Evolutionary conservation across 2,888 invertebrate species (phyloP), one percentile per base, ranked within the genome.

Genomic region (Himalopsyche japonica): DNA sequence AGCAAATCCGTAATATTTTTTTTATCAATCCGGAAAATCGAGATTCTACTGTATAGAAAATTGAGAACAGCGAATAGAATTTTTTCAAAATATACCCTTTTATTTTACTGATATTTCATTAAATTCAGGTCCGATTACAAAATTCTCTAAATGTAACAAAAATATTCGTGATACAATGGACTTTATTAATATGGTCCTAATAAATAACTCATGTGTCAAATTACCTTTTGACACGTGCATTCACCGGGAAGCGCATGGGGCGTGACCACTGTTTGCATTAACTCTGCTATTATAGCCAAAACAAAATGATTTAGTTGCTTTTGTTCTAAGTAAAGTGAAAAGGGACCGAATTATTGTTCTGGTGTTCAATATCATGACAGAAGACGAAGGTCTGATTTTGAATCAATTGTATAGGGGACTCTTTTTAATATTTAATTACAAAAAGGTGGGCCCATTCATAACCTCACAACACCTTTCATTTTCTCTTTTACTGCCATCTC

Each of bases 151-250:
- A 70, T 70, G 10, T 37, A 70, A 4, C 20, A 70, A 70, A 70
- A 70, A 30, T 70, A 43, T 57, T 24, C 3, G 20, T 30, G 32
- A 27, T 27, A 78, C 37, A 78, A 81, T 64, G 34, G 20, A 37
- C 34, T 30, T 70, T 70, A 81, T 32, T 32, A 70, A 64, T 76
- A 77, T 43, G 48, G 24, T 27, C 48, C 81, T 81, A 81, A 84
- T 84, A 84, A 84, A 84, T 84, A 84, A 84, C 84, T 84, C 84
- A 34, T 1, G 43, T 84, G 84, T 84, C 84, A 84, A 81, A 84
- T 81, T 84, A 84, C 76, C 57, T 81, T 84, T 57, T 81, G 84
- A 80, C 84, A 84, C 81, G 34, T 76, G 47, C 20, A 57, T 57
- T 57, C 57, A 57, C 20, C 8, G 20, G 57, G 57, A 57, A 57